These are phyloP conservation scores for Merluccius polli DNA, from an alignment of 2,797 vertebrate genomes.

Conservation along the genomic window DNA sequence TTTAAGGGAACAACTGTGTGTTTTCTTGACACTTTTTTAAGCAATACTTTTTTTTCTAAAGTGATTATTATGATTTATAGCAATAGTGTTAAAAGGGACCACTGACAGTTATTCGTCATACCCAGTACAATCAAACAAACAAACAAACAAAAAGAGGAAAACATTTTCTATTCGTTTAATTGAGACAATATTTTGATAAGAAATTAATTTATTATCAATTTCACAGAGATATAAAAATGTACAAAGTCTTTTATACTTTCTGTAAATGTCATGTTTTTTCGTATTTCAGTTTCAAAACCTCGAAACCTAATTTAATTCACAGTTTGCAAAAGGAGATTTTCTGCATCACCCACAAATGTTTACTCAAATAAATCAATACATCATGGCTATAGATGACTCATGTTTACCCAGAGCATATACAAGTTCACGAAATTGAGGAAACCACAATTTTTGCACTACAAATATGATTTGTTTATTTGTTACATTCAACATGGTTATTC, in stretches of 20 bases:
- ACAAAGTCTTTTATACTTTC: constrained; percentile 48
- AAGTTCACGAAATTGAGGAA: not conserved
- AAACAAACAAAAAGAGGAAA: constrained; percentile 16
- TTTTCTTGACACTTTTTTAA: constrained; percentile 45
- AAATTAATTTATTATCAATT: constrained; percentile 35
- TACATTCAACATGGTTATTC: not conserved
- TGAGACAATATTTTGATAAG: constrained; percentile 33
- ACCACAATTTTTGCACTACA: not conserved
- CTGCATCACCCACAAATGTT: not conserved
- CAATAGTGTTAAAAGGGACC: constrained; percentile 46
- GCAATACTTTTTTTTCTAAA: constrained; percentile 46
- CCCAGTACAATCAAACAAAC: constrained; percentile 51
- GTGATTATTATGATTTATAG: constrained; percentile 10
- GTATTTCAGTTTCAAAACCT: constrained; percentile 34
- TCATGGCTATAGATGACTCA: not conserved
- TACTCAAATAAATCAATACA: not conserved
- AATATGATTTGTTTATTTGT: not conserved
- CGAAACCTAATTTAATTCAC: constrained; percentile 9
- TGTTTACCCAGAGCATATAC: not conserved
- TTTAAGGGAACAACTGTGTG: constrained; percentile 30
- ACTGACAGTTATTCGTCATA: constrained; percentile 40
- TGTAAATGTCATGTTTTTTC: constrained; percentile 41
- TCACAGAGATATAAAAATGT: constrained; percentile 37
- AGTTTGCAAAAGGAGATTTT: not conserved
- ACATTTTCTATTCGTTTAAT: constrained; percentile 41